Conservation (phyloP, 2,113 vertebrate species). For the Nibea coibor region DNA sequence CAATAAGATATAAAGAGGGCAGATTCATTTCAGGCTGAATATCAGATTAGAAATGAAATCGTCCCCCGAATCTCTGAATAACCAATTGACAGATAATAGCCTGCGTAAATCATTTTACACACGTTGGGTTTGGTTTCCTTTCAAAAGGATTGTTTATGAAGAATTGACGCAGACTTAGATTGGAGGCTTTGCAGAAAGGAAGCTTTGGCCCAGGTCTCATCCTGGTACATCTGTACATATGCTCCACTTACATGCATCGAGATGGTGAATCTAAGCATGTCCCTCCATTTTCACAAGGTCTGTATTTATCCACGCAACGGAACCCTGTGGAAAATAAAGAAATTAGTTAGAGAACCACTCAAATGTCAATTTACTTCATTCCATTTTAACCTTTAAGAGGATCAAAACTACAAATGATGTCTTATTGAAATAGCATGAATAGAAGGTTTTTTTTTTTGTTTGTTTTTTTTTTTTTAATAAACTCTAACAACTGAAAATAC, state of each 20-base stretch:
- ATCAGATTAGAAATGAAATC: not conserved
- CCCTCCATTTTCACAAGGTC: conserved; percentile 86
- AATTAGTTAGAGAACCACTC: conserved; percentile 50
- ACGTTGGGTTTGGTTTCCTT: not conserved
- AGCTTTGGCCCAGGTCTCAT: not conserved
- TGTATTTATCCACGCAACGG: conserved; percentile 81
- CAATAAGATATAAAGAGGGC: not conserved
- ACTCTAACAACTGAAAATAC: no score
- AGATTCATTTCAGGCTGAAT: not conserved
- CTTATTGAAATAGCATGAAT: not conserved
- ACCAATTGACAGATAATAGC: conserved; percentile 3
- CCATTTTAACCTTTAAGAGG: not conserved
- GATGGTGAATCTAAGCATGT: conserved; percentile 82
- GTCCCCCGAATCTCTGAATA: not conserved
- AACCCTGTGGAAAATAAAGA: conserved; percentile 78
- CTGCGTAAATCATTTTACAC: conserved; percentile 12
- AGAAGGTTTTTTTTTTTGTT: no score
- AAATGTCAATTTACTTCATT: not conserved
- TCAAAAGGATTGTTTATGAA: not conserved
- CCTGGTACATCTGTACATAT: conserved; percentile 19
- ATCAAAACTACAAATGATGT: not conserved
- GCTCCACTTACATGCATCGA: conserved; percentile 85
- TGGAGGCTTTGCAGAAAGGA: not conserved
- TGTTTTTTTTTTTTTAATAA: not conserved
- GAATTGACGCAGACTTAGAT: not conserved